A percentile compares a stretch with the other conserved stretches of the same genome.
phyloP scores from a whole-genome alignment of 2,113 vertebrate genomes.

The Ovis canadensis region DNA sequence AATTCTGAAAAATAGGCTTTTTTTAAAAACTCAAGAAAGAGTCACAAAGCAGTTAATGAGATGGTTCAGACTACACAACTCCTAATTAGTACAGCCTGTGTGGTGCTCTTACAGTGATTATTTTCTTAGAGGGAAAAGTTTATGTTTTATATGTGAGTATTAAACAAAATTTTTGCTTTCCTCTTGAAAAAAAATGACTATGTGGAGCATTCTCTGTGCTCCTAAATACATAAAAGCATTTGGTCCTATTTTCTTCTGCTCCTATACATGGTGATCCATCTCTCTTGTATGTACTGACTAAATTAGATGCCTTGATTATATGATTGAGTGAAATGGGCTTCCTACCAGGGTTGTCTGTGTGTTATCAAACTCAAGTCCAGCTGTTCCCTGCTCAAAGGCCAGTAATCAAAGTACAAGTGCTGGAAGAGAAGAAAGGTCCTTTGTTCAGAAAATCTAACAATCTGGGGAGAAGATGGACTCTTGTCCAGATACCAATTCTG shows the following conservation, averaged over 20 bases:
- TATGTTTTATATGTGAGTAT: background rate
- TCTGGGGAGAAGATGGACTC: background rate
- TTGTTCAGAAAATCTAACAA: background rate
- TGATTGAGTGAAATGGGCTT: background rate
- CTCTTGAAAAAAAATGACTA: background rate
- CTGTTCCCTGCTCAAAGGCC: background rate
- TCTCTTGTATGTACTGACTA: background rate
- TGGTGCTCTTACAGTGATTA: background rate
- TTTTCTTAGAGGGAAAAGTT: background rate
- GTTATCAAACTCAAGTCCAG: background rate
- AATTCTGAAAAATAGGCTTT: background rate
- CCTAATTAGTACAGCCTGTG: background rate
- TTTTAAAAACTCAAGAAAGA: background rate
- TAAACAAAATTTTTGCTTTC: background rate
- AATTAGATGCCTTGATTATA: fast-evolving
- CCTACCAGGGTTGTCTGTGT: background rate
- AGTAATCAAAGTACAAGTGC: background rate
- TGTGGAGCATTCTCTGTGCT: background rate
- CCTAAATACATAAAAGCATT: background rate
- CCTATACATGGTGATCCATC: background rate
- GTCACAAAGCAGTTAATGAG: background rate
- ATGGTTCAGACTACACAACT: background rate
- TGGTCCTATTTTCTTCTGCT: background rate
- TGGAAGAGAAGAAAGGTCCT: background rate
- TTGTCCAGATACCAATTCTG: background rate